phyloP scores from a whole-genome alignment of 35 echinoderm and acorn worm species.

The Lytechinus pictus region DNA sequence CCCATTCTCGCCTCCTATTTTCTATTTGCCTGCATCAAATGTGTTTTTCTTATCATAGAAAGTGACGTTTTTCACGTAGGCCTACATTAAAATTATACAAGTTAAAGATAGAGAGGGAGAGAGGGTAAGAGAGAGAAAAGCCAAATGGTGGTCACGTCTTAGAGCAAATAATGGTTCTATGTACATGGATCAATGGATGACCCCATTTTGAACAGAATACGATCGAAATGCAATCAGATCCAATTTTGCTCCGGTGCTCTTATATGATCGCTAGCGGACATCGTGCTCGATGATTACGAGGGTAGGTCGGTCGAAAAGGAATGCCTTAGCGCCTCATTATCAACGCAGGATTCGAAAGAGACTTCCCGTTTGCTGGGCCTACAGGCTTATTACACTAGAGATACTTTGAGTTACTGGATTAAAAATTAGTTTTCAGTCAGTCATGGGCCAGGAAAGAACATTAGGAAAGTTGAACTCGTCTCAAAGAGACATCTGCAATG shows the following conservation, averaged over 20 bases:
- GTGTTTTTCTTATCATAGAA: background rate
- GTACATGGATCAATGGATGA: constrained; percentile 18
- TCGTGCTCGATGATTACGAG: background rate
- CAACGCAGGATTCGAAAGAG: background rate
- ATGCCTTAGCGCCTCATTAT: background rate
- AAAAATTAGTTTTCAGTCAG: too few species aligned
- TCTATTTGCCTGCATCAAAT: background rate
- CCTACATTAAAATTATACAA: too few species aligned
- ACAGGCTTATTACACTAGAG: too few species aligned
- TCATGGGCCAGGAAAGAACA: too few species aligned
- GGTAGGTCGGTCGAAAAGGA: background rate
- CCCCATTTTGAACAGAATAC: background rate
- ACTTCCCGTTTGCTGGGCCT: background rate
- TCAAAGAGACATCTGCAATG: too few species aligned
- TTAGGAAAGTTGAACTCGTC: too few species aligned
- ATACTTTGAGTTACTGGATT: too few species aligned
- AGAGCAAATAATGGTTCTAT: constrained; percentile 13
- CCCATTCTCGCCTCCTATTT: background rate
- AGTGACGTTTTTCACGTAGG: background rate
- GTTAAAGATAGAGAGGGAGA: background rate
- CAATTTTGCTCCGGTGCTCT: constrained; percentile 16
- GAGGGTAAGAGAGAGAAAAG: too few species aligned
- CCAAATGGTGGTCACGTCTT: background rate
- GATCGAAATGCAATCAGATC: constrained; percentile 18
- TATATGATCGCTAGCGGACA: background rate